Conservation (phyloP, 1,140 invertebrate genomes). For the Cydia fagiglandana region DNA sequence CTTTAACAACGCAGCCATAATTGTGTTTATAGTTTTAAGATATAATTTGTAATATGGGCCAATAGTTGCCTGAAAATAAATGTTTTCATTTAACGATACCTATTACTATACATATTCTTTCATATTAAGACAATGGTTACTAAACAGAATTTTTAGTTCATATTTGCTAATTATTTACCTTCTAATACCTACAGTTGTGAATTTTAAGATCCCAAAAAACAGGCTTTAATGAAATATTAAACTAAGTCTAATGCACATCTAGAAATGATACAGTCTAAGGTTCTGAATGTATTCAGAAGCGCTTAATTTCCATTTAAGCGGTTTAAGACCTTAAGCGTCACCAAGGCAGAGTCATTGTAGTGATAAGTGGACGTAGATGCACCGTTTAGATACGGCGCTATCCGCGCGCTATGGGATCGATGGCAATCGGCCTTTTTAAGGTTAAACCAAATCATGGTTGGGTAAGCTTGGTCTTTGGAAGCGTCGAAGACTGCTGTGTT, state of each 20-base stretch:
- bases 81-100: too few relatives aligned
- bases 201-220: too few relatives aligned
- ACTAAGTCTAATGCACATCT: too few relatives aligned
- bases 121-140: background rate
- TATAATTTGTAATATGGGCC: too few relatives aligned
- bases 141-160: background rate
- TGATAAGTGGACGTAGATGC: constrained; percentile 43
- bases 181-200: background rate
- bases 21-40: too few relatives aligned
- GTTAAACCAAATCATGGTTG: constrained; percentile 17
- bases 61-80: too few relatives aligned
- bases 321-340: background rate
- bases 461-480: too few relatives aligned
- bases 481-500: too few relatives aligned
- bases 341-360: constrained; percentile 29
- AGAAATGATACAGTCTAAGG: background rate
- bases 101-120: background rate
- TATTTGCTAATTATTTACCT: background rate
- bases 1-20: too few relatives aligned
- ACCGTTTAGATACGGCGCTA: constrained; percentile 37
- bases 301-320: constrained; percentile 35
- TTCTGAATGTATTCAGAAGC: background rate
- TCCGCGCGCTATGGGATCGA: constrained; percentile 16
- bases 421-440: constrained; percentile 22
- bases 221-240: too few relatives aligned